A percentile compares a stretch with the other conserved stretches of the same genome.
phyloP scores from a whole-genome alignment of 2,797 vertebrate species.

The Gymnothorax javanicus region DNA sequence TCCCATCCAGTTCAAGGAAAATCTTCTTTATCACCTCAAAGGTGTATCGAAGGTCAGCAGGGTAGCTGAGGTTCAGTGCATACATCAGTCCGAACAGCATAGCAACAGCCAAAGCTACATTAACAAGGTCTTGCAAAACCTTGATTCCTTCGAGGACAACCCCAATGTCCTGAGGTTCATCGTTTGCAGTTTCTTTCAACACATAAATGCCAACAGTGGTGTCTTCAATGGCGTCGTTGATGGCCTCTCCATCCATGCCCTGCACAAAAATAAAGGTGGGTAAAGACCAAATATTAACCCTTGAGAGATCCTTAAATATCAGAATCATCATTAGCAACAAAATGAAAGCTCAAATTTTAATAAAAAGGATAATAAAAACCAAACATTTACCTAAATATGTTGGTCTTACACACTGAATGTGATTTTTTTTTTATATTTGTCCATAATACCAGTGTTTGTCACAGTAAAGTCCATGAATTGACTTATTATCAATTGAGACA shows the following conservation, averaged over 20 bases:
- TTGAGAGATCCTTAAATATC: too few species aligned
- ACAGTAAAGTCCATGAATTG: too few species aligned
- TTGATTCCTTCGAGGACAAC: conserved; percentile 31
- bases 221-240: conserved; percentile 22
- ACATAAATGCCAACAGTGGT: conserved; percentile 30
- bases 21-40: conserved; percentile 25
- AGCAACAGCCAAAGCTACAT: conserved; percentile 20
- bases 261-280: conserved; percentile 10
- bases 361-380: too few species aligned
- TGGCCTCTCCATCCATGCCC: conserved; percentile 22
- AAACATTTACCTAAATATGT: too few species aligned
- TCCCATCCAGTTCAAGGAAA: conserved; percentile 20
- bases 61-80: conserved; percentile 21
- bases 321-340: too few species aligned
- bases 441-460: too few species aligned
- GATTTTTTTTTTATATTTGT: too few species aligned
- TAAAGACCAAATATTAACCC: neutral
- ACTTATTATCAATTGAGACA: too few species aligned
- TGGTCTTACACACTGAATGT: too few species aligned
- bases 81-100: conserved; percentile 26
- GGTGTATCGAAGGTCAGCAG: conserved; percentile 15
- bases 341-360: too few species aligned
- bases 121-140: conserved; percentile 23
- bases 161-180: conserved; percentile 17
- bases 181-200: conserved; percentile 19